Base-by-base conservation (phyloP, 2,888 invertebrate genomes). In the Apotomis turbidana region DNA sequence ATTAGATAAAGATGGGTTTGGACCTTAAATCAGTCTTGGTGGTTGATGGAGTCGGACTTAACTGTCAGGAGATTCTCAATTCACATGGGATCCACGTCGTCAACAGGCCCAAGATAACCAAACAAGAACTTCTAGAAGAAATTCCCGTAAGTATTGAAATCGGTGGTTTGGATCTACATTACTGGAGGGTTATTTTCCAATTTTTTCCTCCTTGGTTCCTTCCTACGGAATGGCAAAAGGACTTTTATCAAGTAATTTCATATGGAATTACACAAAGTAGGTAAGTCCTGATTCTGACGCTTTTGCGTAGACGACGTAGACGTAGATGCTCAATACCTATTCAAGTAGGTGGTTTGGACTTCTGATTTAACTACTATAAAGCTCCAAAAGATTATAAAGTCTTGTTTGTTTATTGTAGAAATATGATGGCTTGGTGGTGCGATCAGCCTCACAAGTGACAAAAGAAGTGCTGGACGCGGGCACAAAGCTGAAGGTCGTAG, bases 371-470 rank as follows among this genome's bases (percentile, higher is more conserved):
- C 41, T 6, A 6, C 41, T 41, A 27, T 44, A 44, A 8, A 44
- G 44, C 8, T 3, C 6, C 6, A 6, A 6, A 44, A 8, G 1
- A 5, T 6, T 6, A 44, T 44, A 44, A 44, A 6, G 8, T 46
- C 49, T 71, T 44, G 15, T 61, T 54, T 13, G 58, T 70, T 63
- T 64, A 27, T 74, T 88, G n/a, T 89, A 99, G 98, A 96, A 96
- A 79, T 96, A 97, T 85, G 98, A 99, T 85, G 98, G 96, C 0
- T 93, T 99, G 77, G 97, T 99, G 78, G 98, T 99, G 0, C 95
- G 99, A 15, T 99, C 99, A 5, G 98, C 98, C 73, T 97, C 99
- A 0, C 98, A 98, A 94, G 98, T 99, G 70, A 98, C 98, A 2
- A 95, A 95, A 69, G 97, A 97, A 77, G 96, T 99, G 44, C 94